Conservation (phyloP, 2,797 vertebrate species). For the Sarcophilus harrisii region DNA sequence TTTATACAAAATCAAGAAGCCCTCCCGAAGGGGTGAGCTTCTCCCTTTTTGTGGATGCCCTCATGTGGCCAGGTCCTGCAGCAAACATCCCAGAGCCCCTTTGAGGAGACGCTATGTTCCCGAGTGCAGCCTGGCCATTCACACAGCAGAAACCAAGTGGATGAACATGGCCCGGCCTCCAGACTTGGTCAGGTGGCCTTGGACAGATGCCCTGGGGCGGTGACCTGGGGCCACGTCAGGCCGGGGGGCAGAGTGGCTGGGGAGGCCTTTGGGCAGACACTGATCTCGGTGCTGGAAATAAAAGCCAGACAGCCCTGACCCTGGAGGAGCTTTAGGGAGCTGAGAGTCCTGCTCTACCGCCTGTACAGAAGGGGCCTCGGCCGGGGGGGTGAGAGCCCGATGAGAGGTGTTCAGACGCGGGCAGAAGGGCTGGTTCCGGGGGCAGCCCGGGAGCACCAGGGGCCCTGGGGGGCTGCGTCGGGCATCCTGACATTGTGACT, state of each 20-base stretch:
- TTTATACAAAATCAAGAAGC: not conserved
- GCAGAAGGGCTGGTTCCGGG: no score
- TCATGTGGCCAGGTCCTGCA: not conserved
- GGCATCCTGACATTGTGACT: no score
- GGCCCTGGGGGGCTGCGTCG: no score
- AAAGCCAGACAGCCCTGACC: not conserved
- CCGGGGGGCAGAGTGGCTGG: no score
- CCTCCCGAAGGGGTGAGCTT: not conserved
- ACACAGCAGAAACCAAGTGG: not conserved
- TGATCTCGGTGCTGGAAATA: not conserved
- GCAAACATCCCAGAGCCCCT: not conserved
- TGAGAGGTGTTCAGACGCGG: not conserved
- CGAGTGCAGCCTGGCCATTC: not conserved
- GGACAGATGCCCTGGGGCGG: no score
- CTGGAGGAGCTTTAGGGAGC: not conserved
- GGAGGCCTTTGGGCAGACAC: not conserved
- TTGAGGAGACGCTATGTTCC: not conserved
- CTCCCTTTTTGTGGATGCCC: not conserved
- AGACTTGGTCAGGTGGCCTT: not conserved
- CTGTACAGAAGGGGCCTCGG: no score
- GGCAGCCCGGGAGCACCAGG: no score
- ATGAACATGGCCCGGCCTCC: not conserved
- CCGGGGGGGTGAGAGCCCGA: not conserved
- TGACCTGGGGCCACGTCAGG: no score
- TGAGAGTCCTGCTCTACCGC: not conserved